phyloP scores from a whole-genome alignment of 2,113 vertebrate genomes.

The Kryptolebias marmoratus region DNA sequence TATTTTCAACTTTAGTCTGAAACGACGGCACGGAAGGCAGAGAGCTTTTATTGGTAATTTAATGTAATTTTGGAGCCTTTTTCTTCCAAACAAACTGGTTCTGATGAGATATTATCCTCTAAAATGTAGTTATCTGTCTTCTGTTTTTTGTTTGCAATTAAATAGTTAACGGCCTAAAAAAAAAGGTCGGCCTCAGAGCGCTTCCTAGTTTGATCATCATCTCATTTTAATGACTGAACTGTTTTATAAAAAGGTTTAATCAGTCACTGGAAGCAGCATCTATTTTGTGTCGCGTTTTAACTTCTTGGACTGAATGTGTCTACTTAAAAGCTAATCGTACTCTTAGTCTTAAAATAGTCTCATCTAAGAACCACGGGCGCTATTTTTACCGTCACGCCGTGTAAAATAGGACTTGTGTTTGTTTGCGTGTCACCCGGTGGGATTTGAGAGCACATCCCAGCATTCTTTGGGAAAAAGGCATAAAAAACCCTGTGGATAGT shows the following conservation, averaged over 20 bases:
- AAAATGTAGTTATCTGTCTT: not conserved
- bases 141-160: not conserved
- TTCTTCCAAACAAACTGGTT: too few species aligned
- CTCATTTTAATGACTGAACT: not conserved
- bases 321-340: conserved; percentile 11
- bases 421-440: conserved; percentile 9
- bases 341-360: conserved; percentile 10
- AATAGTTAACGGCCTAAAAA: not conserved
- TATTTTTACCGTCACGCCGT: conserved; percentile 40
- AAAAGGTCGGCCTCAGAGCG: not conserved
- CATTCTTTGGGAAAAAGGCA: conserved; percentile 2
- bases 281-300: not conserved
- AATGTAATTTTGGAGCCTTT: too few species aligned
- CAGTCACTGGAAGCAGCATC: not conserved
- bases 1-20: too few species aligned
- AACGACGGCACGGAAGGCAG: too few species aligned
- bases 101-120: too few species aligned
- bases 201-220: not conserved
- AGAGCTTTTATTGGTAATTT: too few species aligned
- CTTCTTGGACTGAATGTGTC: conserved; percentile 21
- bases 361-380: conserved; percentile 7
- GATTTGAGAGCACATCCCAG: conserved; percentile 6
- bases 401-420: conserved; percentile 10
- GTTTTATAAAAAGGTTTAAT: not conserved
- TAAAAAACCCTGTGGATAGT: not conserved